phyloP scores from a whole-genome alignment of 2,888 invertebrate species.

The Schizaphis graminum region DNA sequence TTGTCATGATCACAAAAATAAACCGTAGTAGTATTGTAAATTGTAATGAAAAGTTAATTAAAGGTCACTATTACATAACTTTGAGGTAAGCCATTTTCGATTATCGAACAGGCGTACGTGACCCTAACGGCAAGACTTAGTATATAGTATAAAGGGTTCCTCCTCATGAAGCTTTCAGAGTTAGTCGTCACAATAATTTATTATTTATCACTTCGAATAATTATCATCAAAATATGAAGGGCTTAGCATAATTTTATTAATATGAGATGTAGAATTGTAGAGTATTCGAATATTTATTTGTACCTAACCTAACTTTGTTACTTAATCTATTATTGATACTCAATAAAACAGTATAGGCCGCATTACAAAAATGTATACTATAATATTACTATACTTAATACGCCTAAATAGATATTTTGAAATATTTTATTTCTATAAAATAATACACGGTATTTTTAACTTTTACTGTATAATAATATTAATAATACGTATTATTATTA shows the following conservation, averaged over 20 bases:
- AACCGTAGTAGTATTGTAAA: not conserved
- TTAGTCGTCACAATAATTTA: not conserved
- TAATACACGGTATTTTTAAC: not conserved
- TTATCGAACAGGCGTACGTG: not conserved
- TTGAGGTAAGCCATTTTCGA: not conserved
- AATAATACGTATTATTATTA: not conserved
- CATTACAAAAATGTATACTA: not conserved
- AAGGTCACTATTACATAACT: not conserved
- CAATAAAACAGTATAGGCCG: not conserved
- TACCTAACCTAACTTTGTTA: not conserved
- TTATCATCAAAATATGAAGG: not conserved
- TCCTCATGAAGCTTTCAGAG: not conserved
- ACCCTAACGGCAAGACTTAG: not conserved
- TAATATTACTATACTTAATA: too few relatives aligned
- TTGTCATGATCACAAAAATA: not conserved
- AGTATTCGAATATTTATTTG: not conserved
- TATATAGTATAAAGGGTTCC: not conserved
- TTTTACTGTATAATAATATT: not conserved
- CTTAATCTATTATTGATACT: not conserved
- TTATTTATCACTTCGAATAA: not conserved
- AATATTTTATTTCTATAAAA: constrained; percentile 17
- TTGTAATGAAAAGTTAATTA: not conserved
- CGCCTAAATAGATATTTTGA: not conserved
- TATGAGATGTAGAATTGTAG: not conserved
- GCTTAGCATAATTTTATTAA: not conserved